Base-by-base conservation (phyloP, 2,888 invertebrate genomes). In the Trissolcus brochymenae region DNA sequence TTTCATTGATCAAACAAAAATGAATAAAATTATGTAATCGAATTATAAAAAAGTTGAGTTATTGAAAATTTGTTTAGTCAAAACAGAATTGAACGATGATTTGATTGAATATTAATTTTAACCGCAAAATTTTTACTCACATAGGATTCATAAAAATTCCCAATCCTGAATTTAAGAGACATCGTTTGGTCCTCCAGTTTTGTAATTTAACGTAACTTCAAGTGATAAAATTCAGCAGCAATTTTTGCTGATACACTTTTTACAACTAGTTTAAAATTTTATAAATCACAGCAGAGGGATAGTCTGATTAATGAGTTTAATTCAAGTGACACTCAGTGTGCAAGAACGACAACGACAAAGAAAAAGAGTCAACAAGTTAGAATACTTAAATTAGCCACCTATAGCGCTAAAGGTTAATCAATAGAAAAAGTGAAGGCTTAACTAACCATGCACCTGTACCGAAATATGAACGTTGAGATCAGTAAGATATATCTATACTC, bases 311-410 rank as follows among this genome's bases (percentile, higher is more conserved):
- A 87, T 84, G 84, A 82, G 81, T 84, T 84, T 82, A 81, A 84
- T 84, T 86, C 80, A 79, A 79, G 80, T 77, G 77, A 79, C 80
- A 81, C 79, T 78, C 80, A 68, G 75, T 71, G 68, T 35, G 65
- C 66, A 68, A 75, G 73, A 73, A 76, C 57, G 74, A 75, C 46
- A 55, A 54, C 64, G 64, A 64, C 70, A 78, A 71, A 73, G 56
- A 78, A 64, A 78, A 75, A 76, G 67, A 68, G 71, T 72, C 49
- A 71, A 54, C 76, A 64, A 57, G 80, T 82, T 81, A 81, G 80
- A 82, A 80, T 80, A 87, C 86, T 87, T 87, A 87, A 88, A 87
- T 88, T 88, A 88, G 87, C 88, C 83, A 85, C 88, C 88, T 88
- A 88, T 88, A 83, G 88, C 85, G 81, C 83, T 81, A 88, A 88